Conservation (phyloP, 2,113 vertebrate species). For the Gymnocephalus cernua region DNA sequence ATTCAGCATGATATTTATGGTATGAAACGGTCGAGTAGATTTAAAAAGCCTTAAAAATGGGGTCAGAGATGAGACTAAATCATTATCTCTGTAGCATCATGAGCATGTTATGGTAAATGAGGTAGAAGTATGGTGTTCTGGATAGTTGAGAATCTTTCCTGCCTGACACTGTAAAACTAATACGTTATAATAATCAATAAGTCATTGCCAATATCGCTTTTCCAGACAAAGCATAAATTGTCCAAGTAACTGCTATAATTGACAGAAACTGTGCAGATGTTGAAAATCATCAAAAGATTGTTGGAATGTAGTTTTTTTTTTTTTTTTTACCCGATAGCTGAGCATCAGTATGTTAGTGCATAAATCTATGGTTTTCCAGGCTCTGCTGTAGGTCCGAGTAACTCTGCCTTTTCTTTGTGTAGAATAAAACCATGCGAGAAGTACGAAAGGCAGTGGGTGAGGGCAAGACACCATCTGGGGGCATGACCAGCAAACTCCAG, state of each 20-base stretch:
- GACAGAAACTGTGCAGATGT: not conserved
- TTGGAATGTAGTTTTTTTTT: not conserved
- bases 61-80: not conserved
- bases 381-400: not conserved
- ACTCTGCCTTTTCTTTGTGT: conserved; percentile 48
- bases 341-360: not conserved
- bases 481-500: conserved; percentile 89
- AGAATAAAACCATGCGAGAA: conserved; percentile 90
- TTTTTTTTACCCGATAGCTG: no score
- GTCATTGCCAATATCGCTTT: not conserved
- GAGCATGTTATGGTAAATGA: not conserved
- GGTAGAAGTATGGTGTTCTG: not conserved
- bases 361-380: not conserved
- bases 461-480: conserved; percentile 84
- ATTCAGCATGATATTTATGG: not conserved
- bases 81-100: not conserved
- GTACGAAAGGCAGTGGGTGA: conserved; percentile 83
- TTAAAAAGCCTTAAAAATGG: not conserved
- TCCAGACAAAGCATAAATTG: not conserved
- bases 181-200: not conserved
- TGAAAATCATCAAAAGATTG: not conserved
- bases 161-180: not conserved
- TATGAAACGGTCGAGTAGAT: not conserved
- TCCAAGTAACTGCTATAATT: not conserved
- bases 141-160: not conserved